Evolutionary conservation across 2,888 invertebrate genomes (phyloP).

Genomic region (Petrolisthes cinctipes): DNA sequence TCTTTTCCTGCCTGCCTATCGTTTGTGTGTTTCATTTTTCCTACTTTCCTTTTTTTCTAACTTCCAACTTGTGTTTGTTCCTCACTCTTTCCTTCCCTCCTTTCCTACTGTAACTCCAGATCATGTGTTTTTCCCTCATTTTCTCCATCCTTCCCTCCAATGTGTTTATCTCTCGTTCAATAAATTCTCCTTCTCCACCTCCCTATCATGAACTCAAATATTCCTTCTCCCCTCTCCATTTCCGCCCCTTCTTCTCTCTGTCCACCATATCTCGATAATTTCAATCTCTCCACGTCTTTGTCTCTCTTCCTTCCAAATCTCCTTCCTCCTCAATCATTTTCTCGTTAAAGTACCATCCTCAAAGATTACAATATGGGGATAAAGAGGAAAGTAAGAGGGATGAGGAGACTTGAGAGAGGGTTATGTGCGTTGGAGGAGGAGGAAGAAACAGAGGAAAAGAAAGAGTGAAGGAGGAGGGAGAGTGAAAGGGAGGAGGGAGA

Average conservation of each 20-base stretch:
- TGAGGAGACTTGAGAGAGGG: not conserved
- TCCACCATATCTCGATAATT: no score
- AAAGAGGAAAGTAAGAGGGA: not conserved
- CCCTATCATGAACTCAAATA: not conserved
- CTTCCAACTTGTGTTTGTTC: not conserved
- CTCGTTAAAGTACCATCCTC: no score
- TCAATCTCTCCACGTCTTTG: not conserved
- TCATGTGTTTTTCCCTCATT: no score
- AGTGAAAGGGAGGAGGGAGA: not conserved
- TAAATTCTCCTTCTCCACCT: not conserved
- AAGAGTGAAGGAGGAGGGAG: not conserved
- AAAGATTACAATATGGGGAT: no score
- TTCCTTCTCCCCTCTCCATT: not conserved
- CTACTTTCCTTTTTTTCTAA: no score
- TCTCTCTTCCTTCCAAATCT: not conserved
- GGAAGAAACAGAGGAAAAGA: no score
- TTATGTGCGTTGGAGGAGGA: not conserved
- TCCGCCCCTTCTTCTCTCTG: not conserved
- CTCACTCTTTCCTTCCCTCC: conserved; percentile 8
- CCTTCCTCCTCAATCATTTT: not conserved
- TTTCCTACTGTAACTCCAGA: no score
- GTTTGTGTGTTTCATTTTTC: not conserved
- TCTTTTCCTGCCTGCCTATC: not conserved
- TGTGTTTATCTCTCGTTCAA: not conserved
- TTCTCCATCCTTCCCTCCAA: not conserved